A percentile compares a stretch with the other conserved stretches of the same genome.
Conservation (phyloP, 2,797 vertebrate genomes). For the Parauchenoglanis punctatus region DNA sequence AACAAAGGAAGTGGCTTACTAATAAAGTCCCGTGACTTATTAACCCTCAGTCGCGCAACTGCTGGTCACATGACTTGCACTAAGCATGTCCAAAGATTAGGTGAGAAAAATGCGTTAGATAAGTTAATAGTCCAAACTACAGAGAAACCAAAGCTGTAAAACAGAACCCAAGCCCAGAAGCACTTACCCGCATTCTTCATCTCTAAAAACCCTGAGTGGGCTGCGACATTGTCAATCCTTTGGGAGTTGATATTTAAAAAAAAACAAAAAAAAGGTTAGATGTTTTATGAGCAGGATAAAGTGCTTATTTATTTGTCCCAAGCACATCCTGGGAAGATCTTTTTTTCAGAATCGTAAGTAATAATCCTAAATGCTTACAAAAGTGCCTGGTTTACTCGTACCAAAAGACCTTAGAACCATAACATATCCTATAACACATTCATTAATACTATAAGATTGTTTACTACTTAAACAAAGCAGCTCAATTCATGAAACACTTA, state of each 20-base stretch:
- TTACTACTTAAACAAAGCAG: not conserved
- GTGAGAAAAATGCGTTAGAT: not conserved
- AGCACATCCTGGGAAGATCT: not conserved
- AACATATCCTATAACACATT: not conserved
- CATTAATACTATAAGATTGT: not conserved
- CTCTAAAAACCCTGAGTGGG: not conserved
- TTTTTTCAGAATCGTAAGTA: not conserved
- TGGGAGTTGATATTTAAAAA: not conserved
- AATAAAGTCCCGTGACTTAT: constrained; percentile 27
- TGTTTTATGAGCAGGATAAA: not conserved
- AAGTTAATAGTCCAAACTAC: not conserved
- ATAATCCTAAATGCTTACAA: not conserved
- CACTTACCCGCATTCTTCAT: not conserved
- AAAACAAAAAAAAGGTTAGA: not conserved
- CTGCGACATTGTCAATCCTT: not conserved
- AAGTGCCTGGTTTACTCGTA: not conserved
- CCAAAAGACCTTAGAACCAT: not conserved
- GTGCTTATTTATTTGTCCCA: not conserved
- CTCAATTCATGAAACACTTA: not conserved
- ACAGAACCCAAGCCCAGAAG: not conserved
- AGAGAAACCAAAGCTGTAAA: not conserved
- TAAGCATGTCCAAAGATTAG: not conserved
- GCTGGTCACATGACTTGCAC: not conserved
- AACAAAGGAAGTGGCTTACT: constrained; percentile 41
- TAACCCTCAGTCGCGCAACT: constrained; percentile 25